Evolutionary conservation across 2,888 invertebrate genomes (phyloP).

Genomic region (Epirrhoe alternata): DNA sequence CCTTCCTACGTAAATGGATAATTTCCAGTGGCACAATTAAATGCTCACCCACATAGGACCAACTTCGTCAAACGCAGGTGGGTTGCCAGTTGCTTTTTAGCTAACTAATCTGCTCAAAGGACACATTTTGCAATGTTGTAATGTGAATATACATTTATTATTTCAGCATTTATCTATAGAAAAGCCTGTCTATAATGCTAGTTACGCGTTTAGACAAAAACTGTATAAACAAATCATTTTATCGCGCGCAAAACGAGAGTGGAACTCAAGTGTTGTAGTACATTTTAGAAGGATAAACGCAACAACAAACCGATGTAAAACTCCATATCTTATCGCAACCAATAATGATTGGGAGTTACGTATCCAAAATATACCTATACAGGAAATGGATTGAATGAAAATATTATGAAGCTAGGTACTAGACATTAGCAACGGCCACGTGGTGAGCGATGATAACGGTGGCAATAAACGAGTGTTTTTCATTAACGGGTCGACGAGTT

Average conservation of each 20-base stretch:
- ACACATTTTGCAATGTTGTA: conserved; percentile 48
- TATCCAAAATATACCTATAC: conserved; percentile 43
- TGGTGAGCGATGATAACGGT: conserved; percentile 68
- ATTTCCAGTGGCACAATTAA: conserved; percentile 49
- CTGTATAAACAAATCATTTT: conserved; percentile 1
- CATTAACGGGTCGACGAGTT: conserved; percentile 79
- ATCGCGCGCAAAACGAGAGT: conserved; percentile 15
- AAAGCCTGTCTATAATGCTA: neutral
- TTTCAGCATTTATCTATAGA: neutral
- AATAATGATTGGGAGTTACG: conserved; percentile 41
- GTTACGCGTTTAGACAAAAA: neutral
- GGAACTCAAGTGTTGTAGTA: conserved; percentile 6
- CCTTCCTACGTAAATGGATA: conserved; percentile 42
- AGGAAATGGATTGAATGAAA: conserved; percentile 64
- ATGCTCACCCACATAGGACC: conserved; percentile 55
- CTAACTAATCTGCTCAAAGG: conserved; percentile 46
- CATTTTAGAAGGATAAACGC: conserved; percentile 20
- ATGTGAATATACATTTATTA: conserved; percentile 26
- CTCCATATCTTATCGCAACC: conserved; percentile 52
- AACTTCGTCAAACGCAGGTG: conserved; percentile 50
- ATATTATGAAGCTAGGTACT: conserved; percentile 47
- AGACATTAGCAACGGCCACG: conserved; percentile 54
- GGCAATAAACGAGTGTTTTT: conserved; percentile 73
- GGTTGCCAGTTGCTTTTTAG: conserved; percentile 52
- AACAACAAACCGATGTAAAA: conserved; percentile 41